Base-by-base conservation (phyloP, 2,888 invertebrate species). In the Diogma glabrata region DNA sequence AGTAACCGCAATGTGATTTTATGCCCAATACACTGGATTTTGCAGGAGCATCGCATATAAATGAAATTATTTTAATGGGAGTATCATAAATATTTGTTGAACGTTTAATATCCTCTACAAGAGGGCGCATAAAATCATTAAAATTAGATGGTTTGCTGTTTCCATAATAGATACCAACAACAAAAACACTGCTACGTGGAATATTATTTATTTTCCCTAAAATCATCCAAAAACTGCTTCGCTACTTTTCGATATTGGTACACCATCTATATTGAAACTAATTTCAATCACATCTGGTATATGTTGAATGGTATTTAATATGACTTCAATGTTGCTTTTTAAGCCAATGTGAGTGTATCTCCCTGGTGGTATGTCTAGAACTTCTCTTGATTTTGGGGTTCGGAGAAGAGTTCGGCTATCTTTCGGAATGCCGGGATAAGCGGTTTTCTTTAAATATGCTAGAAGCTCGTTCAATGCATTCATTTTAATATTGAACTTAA, bases 41-140 rank as follows among this genome's bases (percentile, higher is more conserved):
- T 24, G 53, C 53, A 20, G 53, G 53, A 17, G 36, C 51, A 33
- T 55, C 52, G 48, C 51, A 51, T 20, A 55, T 49, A 52, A 52
- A 51, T 16, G 36, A 38, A 3, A 23, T 45, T 20, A 54, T 40
- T 38, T 43, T 46, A 10, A 56, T 26, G 1, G 19, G 26, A 46
- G 43, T 52, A 5, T 17, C 30, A 47, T 14, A 28, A 52, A 45
- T 16, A 50, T 51, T 22, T 52, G 24, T 52, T 51, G 40, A 28
- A 45, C 45, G 50, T 54, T 50, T 33, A 40, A 45, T 9, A 9
- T 43, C 43, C 7, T 43, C 20, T 6, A 43, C 22, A 43, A 43
- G 7, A 7, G 43, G 43, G 6, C 19, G 16, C 20, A 43, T 3
- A 19, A 43, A 43, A 20, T 43, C 17, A 4, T 20, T 19, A 20